A percentile compares a stretch with the other conserved stretches of the same genome.
phyloP scores from a whole-genome alignment of 2,113 vertebrate species.

The Lucifuga dentata region DNA sequence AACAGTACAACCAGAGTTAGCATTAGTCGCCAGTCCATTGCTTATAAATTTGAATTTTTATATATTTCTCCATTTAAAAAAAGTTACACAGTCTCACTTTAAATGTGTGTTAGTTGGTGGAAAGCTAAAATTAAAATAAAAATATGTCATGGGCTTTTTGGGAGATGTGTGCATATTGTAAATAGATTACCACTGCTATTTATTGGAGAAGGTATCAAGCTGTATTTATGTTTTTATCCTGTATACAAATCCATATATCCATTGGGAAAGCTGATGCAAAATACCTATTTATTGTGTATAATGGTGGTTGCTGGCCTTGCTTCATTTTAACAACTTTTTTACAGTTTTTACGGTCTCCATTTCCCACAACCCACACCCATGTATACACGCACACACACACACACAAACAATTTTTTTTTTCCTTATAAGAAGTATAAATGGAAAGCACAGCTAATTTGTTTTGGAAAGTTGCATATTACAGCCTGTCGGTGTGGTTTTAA shows the following conservation, averaged over 20 bases:
- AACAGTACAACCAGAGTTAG: no score
- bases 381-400: no score
- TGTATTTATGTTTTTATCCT: conserved; percentile 89
- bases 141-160: conserved; percentile 57
- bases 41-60: no score
- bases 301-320: conserved; percentile 47
- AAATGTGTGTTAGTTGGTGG: conserved; percentile 38
- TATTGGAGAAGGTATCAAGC: conserved; percentile 88
- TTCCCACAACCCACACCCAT: conserved; percentile 25
- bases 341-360: conserved; percentile 23
- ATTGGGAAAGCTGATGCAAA: conserved; percentile 68
- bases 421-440: conserved; percentile 24
- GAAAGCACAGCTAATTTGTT: conserved; percentile 51
- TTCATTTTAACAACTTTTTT: conserved; percentile 34
- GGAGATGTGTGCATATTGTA: conserved; percentile 89
- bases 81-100: background rate
- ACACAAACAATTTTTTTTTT: no score
- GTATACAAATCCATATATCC: conserved; percentile 72
- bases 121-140: conserved; percentile 38
- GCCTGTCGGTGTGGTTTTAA: conserved; percentile 37
- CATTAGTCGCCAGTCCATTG: no score
- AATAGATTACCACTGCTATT: conserved; percentile 91
- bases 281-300: conserved; percentile 83
- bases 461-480: conserved; percentile 55
- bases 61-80: no score